Conservation (phyloP, 2,113 vertebrate species). For the Petaurus breviceps region DNA sequence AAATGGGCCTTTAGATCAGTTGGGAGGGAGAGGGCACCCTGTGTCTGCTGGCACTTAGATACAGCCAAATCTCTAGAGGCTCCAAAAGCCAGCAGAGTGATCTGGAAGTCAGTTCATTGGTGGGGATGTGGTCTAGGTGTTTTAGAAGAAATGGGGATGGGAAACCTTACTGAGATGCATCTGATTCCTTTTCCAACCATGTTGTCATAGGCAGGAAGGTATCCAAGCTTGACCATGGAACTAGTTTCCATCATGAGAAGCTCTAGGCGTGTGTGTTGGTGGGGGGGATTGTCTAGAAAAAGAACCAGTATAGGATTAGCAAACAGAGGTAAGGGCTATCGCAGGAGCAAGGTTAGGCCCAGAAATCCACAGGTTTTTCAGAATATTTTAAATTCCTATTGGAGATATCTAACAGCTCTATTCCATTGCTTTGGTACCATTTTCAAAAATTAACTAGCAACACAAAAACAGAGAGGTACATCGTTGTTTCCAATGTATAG, state of each 20-base stretch:
- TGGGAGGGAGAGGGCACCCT: no score
- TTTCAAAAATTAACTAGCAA: neutral
- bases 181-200: no score
- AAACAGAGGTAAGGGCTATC: neutral
- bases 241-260: neutral
- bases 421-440: neutral
- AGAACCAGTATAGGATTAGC: neutral
- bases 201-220: neutral
- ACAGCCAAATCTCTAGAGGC: no score
- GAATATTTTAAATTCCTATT: neutral
- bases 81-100: no score
- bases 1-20: no score
- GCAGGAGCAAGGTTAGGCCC: neutral
- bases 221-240: no score
- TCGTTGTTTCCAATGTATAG: neutral
- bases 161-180: neutral
- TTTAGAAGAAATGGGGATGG: neutral
- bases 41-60: no score
- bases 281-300: neutral
- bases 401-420: neutral
- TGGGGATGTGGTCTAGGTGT: neutral
- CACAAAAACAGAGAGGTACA: neutral
- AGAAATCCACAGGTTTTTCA: neutral
- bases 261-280: neutral
- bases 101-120: no score